Base-by-base conservation (phyloP, 2,113 vertebrate species). In the Tupaia chinensis region DNA sequence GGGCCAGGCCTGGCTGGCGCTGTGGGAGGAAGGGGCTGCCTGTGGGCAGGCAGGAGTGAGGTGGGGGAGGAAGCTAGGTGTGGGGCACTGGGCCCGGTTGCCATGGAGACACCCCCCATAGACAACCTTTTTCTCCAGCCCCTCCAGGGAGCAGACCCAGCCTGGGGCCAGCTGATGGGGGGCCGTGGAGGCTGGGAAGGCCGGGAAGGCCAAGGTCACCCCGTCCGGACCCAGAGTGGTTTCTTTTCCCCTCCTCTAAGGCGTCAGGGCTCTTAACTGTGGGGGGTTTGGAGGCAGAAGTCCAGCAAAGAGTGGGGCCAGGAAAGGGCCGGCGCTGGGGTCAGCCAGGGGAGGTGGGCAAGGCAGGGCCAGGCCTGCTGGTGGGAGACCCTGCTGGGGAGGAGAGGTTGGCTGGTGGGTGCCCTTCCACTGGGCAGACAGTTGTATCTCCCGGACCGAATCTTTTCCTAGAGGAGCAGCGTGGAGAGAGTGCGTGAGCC, bases 71-170 rank as follows among this genome's bases (percentile, higher is more conserved):
- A 77, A 93, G 15, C 78, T n/a, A 16, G 5, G 81, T 94, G 94
- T 87, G 90, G 94, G 97, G 80, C 93, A 58, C 76, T 58, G 61
- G 97, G 94, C 93, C 84, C 54, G 0, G 96, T 98, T 96, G 81
- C 97, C 87, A 97, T 97, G 95, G 97, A 94, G 95, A 97, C 89
- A 80, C 91, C 97, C 96, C 97, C 93, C 91, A 12, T 34, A 92
- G 92, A 91, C 94, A 91, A 85, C 90, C 94, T 84, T 87, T 58
- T 34, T 44, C 32, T 23, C 5, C 32, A 54, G 27, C 70, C 92
- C 93, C 65, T 74, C 63, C 22, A 20, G 15, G 54, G 80, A 73
- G 68, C 81, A 32, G 78, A 65, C 70, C 60, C 5, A 13, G 88
- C 2, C 58, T 32, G 27, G 89, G 86, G 76, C 89, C 80, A 44